Evolutionary conservation across 2,888 invertebrate genomes (phyloP).

Genomic region (Bombyx huttoni): DNA sequence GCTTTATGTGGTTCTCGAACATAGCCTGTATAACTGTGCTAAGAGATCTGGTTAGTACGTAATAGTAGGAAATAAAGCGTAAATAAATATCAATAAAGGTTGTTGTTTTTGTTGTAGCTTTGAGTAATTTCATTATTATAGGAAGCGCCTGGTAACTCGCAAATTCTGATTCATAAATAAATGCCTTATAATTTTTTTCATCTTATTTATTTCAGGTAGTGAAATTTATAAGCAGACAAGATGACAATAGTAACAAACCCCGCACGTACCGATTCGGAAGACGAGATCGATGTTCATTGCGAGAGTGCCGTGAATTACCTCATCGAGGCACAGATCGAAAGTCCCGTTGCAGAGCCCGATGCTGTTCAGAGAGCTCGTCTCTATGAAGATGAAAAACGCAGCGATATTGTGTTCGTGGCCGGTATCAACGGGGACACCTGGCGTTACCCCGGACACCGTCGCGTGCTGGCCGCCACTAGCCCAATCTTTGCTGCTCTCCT

Average conservation of each 20-base stretch:
- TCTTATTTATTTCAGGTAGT: constrained; percentile 34
- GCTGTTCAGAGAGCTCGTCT: constrained; percentile 40
- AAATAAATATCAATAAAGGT: neutral
- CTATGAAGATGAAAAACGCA: constrained; percentile 68
- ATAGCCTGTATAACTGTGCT: constrained; percentile 44
- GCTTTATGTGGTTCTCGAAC: constrained; percentile 54
- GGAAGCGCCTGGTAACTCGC: too few species aligned
- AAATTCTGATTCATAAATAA: too few species aligned
- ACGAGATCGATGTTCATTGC: constrained; percentile 18
- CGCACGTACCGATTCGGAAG: constrained; percentile 37
- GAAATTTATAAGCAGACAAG: constrained; percentile 16
- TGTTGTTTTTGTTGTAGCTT: neutral
- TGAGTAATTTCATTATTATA: too few species aligned
- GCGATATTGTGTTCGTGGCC: constrained; percentile 76
- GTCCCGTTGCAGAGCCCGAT: constrained; percentile 15
- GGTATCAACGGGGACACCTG: constrained; percentile 76
- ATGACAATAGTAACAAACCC: constrained; percentile 68
- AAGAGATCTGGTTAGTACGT: constrained; percentile 39
- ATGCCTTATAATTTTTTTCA: too few species aligned
- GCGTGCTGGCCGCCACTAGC: constrained; percentile 74
- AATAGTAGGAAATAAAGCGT: constrained; percentile 15
- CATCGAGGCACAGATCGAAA: constrained; percentile 11
- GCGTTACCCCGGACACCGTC: constrained; percentile 78
- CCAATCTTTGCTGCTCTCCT: constrained; percentile 76
- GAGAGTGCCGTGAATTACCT: constrained; percentile 13